Base-by-base conservation (phyloP, 2,888 invertebrate genomes). In the Eremobia ochroleuca region DNA sequence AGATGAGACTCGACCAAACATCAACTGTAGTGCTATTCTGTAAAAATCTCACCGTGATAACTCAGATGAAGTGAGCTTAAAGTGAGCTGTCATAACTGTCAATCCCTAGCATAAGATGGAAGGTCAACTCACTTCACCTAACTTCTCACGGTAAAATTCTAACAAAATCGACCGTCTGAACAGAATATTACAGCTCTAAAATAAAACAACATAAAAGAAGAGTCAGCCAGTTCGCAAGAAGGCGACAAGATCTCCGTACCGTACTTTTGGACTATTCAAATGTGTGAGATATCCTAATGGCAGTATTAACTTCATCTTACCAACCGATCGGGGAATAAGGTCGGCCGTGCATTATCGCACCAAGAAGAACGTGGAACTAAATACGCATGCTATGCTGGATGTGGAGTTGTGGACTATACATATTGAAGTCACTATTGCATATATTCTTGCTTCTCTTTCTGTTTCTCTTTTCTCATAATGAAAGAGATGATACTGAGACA, bases 231-330 rank as follows among this genome's bases (percentile, higher is more conserved):
- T 86, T 87, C 34, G 43, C 83, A 79, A 85, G 68, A 83, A 86
- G 79, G 82, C 85, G 85, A 88, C 87, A 88, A 91, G 87, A 90
- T 91, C 89, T 89, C 78, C 76, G 79, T 82, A 73, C 79, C 77
- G 79, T 84, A 74, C 77, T 67, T 79, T 80, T 85, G 86, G 93
- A 92, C 93, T 93, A 92, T 94, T 93, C 92, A 91, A 94, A 94
- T 92, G 92, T 91, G 91, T 91, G 90, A 93, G 93, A 94, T 94
- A 94, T 94, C 93, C 92, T 94, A 94, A 94, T 94, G 92, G 94
- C 87, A 78, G 92, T 91, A 94, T 94, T 94, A 93, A 92, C 92
- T 92, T 92, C 94, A 94, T 94, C 93, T 94, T 92, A 90, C 90
- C 91, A 91, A 77, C 90, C 93, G 92, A 93, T 94, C 93, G 89